Conservation (phyloP, 2,797 vertebrate genomes). For the Pseudomugil tenellus region DNA sequence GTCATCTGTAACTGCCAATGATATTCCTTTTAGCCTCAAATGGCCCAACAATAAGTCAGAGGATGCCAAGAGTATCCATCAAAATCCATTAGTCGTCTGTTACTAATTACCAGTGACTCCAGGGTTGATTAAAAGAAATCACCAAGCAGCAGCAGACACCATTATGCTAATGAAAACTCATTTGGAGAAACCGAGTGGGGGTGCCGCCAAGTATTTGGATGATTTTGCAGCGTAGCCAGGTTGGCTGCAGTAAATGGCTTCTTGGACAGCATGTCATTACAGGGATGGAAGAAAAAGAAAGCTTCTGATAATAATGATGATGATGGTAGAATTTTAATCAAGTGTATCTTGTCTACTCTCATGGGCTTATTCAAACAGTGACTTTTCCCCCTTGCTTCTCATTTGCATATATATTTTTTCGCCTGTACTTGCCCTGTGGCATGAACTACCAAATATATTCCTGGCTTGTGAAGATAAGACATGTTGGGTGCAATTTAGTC, state of each 20-base stretch:
- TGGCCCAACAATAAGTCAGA: slow-evolving; percentile 42
- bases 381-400: slow-evolving; percentile 24
- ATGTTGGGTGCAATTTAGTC: slow-evolving; percentile 48
- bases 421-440: slow-evolving; percentile 38
- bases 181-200: slow-evolving; percentile 68
- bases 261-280: slow-evolving; percentile 65
- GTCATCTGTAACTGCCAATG: slow-evolving; percentile 32
- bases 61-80: slow-evolving; percentile 70
- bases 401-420: slow-evolving; percentile 58
- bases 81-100: slow-evolving; percentile 77
- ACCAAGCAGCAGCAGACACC: slow-evolving; percentile 70
- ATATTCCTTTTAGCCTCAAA: slow-evolving; percentile 50
- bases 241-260: slow-evolving; percentile 57
- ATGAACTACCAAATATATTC: slow-evolving; percentile 50
- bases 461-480: slow-evolving; percentile 65
- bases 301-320: slow-evolving; percentile 54
- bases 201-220: slow-evolving; percentile 63
- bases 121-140: slow-evolving; percentile 82
- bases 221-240: slow-evolving; percentile 45
- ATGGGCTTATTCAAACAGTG: slow-evolving; percentile 32
- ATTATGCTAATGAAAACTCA: slow-evolving; percentile 82
- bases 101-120: slow-evolving; percentile 78
- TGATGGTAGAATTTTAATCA: slow-evolving; percentile 59
- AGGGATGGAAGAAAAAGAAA: slow-evolving; percentile 39
- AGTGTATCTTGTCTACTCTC: slow-evolving; percentile 45